Conservation (phyloP, 2,888 invertebrate genomes). For the Himalopsyche anomala region DNA sequence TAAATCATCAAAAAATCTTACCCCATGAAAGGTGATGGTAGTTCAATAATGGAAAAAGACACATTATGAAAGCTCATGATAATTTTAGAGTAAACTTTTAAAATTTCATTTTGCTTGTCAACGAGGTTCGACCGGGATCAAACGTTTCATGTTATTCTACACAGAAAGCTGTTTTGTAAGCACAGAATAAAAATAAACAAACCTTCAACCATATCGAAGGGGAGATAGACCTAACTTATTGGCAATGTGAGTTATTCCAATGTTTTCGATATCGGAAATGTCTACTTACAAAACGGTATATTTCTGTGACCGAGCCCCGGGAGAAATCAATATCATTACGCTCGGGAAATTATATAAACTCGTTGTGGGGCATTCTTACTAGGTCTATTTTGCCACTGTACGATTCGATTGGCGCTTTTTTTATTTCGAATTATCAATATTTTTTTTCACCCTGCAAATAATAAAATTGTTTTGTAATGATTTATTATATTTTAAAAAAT, state of each 20-base stretch:
- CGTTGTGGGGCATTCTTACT: neutral
- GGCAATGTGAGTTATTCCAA: conserved; percentile 36
- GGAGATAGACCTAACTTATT: conserved; percentile 10
- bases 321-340: conserved; percentile 63
- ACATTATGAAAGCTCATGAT: too few relatives aligned
- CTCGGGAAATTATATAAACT: conserved; percentile 61
- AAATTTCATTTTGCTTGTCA: too few relatives aligned
- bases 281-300: conserved; percentile 43
- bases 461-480: too few relatives aligned
- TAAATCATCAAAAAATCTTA: too few relatives aligned
- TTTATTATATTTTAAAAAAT: too few relatives aligned
- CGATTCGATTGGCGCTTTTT: neutral
- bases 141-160: neutral
- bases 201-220: neutral
- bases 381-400: conserved; percentile 8
- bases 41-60: too few relatives aligned
- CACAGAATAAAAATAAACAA: conserved; percentile 26
- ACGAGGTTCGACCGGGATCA: neutral
- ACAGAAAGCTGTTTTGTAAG: conserved; percentile 17
- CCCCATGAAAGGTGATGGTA: too few relatives aligned
- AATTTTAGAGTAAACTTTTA: too few relatives aligned
- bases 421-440: neutral
- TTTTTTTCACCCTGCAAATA: too few relatives aligned
- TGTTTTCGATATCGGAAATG: conserved; percentile 50
- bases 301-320: conserved; percentile 50